A percentile compares a stretch with the other conserved stretches of the same genome.
Evolutionary conservation across 2,888 invertebrate species (phyloP).

Genomic region (Dyspetes luteomarginatus): DNA sequence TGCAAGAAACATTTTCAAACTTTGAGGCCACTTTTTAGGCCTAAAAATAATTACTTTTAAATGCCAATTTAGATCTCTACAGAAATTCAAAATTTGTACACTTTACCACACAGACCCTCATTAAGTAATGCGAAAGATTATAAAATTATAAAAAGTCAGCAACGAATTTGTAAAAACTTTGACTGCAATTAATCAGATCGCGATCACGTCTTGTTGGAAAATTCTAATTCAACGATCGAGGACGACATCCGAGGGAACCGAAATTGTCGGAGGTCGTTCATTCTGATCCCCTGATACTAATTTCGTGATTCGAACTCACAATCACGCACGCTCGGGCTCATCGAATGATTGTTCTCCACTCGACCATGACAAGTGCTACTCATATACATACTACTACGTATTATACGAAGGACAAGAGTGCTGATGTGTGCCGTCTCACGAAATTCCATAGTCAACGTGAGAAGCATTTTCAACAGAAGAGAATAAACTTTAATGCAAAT

Average conservation of each 20-base stretch:
- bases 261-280: slow-evolving; percentile 37
- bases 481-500: slow-evolving; percentile 34
- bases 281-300: slow-evolving; percentile 50
- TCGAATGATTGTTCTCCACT: slow-evolving; percentile 45
- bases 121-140: too few species aligned
- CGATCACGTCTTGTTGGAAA: slow-evolving; percentile 22
- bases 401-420: slow-evolving; percentile 51
- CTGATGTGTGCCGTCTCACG: slow-evolving; percentile 48
- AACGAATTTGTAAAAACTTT: neutral
- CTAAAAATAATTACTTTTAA: too few species aligned
- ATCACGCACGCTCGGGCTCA: slow-evolving; percentile 56
- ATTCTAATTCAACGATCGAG: slow-evolving; percentile 1
- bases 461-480: slow-evolving; percentile 53
- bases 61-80: too few species aligned
- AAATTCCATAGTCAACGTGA: slow-evolving; percentile 59
- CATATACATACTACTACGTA: slow-evolving; percentile 13
- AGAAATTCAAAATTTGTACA: too few species aligned
- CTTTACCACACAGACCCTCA: too few species aligned
- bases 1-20: too few species aligned
- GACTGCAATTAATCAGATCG: neutral
- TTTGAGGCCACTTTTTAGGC: too few species aligned
- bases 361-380: slow-evolving; percentile 59
- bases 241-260: slow-evolving; percentile 27
- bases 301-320: slow-evolving; percentile 60
- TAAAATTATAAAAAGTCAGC: too few species aligned